These are phyloP conservation scores for Epinotia brunnichana DNA, from an alignment of 2,888 invertebrate genomes.

Conservation along the genomic window DNA sequence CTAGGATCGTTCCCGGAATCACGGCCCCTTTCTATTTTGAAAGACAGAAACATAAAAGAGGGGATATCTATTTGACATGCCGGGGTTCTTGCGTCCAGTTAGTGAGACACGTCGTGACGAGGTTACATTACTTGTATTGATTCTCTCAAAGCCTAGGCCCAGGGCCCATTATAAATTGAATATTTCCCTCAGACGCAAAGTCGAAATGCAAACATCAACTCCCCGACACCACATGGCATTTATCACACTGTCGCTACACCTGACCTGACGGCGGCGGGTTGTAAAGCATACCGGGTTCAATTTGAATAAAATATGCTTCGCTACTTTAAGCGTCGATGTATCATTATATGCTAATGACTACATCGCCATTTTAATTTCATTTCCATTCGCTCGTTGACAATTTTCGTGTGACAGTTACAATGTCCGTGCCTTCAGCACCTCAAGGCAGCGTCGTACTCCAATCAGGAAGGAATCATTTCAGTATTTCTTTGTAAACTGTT, in stretches of 20 bases:
- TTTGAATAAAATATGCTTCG: constrained; percentile 23
- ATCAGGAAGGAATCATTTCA: background rate
- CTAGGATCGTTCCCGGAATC: background rate
- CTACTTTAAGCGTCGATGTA: constrained; percentile 5
- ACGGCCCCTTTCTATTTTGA: background rate
- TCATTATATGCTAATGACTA: constrained; percentile 37
- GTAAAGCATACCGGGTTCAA: constrained; percentile 9
- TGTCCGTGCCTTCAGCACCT: constrained; percentile 29
- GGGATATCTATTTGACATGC: no score
- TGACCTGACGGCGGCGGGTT: background rate
- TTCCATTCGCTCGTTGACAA: constrained; percentile 29
- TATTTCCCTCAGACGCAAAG: no score
- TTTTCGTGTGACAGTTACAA: constrained; percentile 38
- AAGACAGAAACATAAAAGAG: background rate
- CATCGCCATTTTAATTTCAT: constrained; percentile 23
- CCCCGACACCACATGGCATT: background rate
- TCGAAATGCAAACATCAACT: background rate
- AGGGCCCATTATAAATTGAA: no score
- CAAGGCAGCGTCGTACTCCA: constrained; percentile 30
- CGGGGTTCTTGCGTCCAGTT: no score
- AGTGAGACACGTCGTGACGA: no score
- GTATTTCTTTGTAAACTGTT: background rate
- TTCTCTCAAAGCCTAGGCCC: no score
- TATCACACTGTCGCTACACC: background rate
- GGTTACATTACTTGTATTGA: no score